Base-by-base conservation (phyloP, 1,140 invertebrate species). In the Drosophila kanapiae region DNA sequence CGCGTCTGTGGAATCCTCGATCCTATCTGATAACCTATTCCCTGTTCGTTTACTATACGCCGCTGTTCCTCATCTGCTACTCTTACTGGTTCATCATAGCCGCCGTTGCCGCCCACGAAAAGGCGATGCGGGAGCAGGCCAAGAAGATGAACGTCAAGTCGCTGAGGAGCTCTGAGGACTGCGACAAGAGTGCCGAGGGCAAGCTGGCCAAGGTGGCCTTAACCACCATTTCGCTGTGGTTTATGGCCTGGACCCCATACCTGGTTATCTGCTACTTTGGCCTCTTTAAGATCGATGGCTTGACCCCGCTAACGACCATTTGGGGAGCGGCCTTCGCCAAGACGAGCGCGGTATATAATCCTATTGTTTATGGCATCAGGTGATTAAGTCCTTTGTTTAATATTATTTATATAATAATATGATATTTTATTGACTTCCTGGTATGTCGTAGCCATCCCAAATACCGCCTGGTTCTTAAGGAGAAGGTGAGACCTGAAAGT, bases 71-170 rank as follows among this genome's bases (percentile, higher is more conserved):
- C 27, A 97, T 98, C 64, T 95, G 96, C 79, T 96, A 95, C 81
- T 96, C 95, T 37, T 98, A 98, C 91, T 96, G 94, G 91, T 96
- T 95, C 91, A 97, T 97, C 70, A 95, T 97, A 33, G 93, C 95
- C 70, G 95, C 97, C 40, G 96, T 97, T 16, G 94, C 95, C 8
- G 95, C 95, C 47, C 97, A 98, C 80, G 97, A 97, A 83, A 96
- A 96, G 91, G 94, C 94, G 14, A 97, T 98, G 96, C 93, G 96
- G 47, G 96, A 97, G 84, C 96, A 97, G 93, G 96, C 96, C 0
- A 97, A 97, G 91, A 97, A 97, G 92, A 97, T 97, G 96, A 97
- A 97, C 80, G 96, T 97, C 1, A 95, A 96, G 45, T 97, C 96
- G 0, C 92, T 97, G 45, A 91, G 96, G 82, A 95, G 96, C 16